A percentile compares a stretch with the other conserved stretches of the same genome.
Evolutionary conservation across 2,113 vertebrate species (phyloP).

Genomic region (Murina feae): DNA sequence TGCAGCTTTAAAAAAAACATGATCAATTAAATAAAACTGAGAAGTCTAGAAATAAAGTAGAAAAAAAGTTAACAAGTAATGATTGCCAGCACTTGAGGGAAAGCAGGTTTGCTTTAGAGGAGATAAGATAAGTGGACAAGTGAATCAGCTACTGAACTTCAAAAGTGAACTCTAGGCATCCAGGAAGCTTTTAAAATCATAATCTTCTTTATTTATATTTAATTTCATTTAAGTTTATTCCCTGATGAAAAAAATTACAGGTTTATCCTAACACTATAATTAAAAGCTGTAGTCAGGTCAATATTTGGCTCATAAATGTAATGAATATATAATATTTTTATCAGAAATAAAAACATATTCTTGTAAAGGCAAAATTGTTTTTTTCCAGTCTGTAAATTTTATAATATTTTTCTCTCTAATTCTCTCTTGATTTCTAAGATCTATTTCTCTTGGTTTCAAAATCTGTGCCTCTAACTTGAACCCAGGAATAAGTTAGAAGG

Average conservation of each 20-base stretch:
- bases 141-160: background rate
- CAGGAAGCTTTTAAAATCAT: background rate
- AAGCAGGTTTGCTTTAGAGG: background rate
- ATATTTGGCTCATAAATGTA: background rate
- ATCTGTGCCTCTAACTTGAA: background rate
- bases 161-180: background rate
- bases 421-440: background rate
- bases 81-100: background rate
- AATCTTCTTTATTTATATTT: background rate
- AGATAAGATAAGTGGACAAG: background rate
- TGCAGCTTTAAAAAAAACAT: background rate
- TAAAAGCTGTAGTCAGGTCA: background rate
- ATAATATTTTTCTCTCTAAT: background rate
- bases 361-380: background rate
- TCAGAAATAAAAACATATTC: background rate
- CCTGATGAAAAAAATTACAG: slow-evolving; percentile 1
- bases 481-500: background rate
- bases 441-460: background rate
- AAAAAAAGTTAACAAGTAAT: background rate
- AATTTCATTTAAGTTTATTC: slow-evolving; percentile 29
- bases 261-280: slow-evolving; percentile 5
- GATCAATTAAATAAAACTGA: background rate
- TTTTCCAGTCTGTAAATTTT: background rate
- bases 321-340: slow-evolving; percentile 2
- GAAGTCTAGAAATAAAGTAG: slow-evolving; percentile 1